Evolutionary conservation across 2,888 invertebrate genomes (phyloP).

Genomic region (Lissocephala sabroskyi): DNA sequence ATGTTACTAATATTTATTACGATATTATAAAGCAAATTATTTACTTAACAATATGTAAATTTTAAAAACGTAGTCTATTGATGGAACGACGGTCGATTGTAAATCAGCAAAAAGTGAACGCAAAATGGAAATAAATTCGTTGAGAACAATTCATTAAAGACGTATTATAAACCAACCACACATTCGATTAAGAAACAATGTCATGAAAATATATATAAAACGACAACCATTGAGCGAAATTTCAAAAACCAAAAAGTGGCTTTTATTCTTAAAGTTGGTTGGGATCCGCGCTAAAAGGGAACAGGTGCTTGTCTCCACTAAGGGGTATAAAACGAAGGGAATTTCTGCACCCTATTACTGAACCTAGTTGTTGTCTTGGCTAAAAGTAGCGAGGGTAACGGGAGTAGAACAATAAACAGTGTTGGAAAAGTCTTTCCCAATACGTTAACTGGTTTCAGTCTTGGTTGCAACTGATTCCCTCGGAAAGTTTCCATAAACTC

Average conservation of each 20-base stretch:
- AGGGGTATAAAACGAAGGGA: no score
- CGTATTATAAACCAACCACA: no score
- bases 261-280: neutral
- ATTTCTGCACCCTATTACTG: neutral
- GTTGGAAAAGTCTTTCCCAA: no score
- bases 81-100: slow-evolving; percentile 43
- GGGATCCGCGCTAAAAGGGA: neutral
- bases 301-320: neutral
- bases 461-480: no score
- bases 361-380: slow-evolving; percentile 15
- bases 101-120: slow-evolving; percentile 44
- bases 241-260: slow-evolving; percentile 7
- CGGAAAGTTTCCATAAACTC: no score
- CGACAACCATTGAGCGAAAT: slow-evolving; percentile 58
- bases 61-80: slow-evolving; percentile 41
- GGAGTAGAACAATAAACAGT: no score
- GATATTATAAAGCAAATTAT: slow-evolving; percentile 40
- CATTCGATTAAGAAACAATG: slow-evolving; percentile 59
- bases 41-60: slow-evolving; percentile 52
- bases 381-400: no score
- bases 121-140: slow-evolving; percentile 11
- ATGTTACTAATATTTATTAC: slow-evolving; percentile 59
- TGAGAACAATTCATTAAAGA: slow-evolving; percentile 22
- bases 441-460: no score
- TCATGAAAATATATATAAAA: slow-evolving; percentile 52